Conservation (phyloP, 1,140 invertebrate species). For the Euwallacea fornicatus region DNA sequence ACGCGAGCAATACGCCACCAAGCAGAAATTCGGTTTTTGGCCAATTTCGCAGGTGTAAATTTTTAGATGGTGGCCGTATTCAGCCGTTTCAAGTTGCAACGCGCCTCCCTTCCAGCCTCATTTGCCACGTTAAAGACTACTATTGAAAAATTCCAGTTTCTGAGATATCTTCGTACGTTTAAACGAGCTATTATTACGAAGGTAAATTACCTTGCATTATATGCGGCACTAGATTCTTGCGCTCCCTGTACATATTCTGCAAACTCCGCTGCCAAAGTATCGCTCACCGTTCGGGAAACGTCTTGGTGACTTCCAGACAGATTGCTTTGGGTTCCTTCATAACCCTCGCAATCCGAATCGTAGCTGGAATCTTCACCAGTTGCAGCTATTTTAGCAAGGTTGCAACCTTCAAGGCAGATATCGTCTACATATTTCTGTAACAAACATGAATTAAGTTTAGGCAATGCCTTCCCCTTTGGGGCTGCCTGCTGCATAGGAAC, state of each 20-base stretch:
- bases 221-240: constrained; percentile 55
- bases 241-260: constrained; percentile 74
- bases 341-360: constrained; percentile 81
- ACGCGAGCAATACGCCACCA: too few relatives aligned
- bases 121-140: too few relatives aligned
- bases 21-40: too few relatives aligned
- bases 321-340: constrained; percentile 33
- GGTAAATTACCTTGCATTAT: constrained; percentile 47
- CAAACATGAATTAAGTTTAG: constrained; percentile 1
- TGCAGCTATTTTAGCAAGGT: constrained; percentile 57
- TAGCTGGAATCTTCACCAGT: constrained; percentile 82
- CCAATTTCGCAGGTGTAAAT: too few relatives aligned
- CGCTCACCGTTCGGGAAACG: constrained; percentile 77
- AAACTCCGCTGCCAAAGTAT: constrained; percentile 81
- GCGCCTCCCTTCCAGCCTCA: too few relatives aligned
- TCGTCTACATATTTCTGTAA: constrained; percentile 62
- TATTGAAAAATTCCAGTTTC: too few relatives aligned
- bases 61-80: too few relatives aligned
- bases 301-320: constrained; percentile 62
- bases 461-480: too few relatives aligned
- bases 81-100: too few relatives aligned
- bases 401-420: constrained; percentile 54
- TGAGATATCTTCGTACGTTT: too few relatives aligned
- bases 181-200: too few relatives aligned
- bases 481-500: too few relatives aligned